A percentile compares a stretch with the other conserved stretches of the same genome.
Conservation (phyloP, 1,140 invertebrate species). For the Atta colombica region DNA sequence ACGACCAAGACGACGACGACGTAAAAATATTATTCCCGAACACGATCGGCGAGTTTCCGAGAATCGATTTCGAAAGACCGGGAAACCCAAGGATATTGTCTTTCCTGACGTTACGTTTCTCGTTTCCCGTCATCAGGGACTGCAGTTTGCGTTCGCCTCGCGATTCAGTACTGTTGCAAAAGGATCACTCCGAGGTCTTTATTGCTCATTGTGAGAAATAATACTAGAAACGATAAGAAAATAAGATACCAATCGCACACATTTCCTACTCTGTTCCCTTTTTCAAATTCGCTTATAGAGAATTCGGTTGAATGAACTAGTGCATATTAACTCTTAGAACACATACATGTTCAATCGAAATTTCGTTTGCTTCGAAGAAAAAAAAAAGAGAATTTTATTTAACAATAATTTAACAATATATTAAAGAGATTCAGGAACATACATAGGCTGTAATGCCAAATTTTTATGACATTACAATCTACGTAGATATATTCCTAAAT, state of each 20-base stretch:
- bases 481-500: too few species aligned
- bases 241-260: background rate
- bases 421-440: too few species aligned
- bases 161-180: constrained; percentile 42
- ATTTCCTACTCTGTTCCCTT: background rate
- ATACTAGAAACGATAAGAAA: background rate
- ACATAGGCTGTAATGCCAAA: too few species aligned
- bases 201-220: constrained; percentile 23
- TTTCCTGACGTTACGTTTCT: background rate
- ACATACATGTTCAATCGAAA: too few species aligned
- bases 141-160: constrained; percentile 15
- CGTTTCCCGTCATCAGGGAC: background rate
- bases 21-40: constrained; percentile 48
- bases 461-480: too few species aligned
- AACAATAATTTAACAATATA: too few species aligned
- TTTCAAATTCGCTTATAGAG: background rate
- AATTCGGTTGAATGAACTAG: too few species aligned
- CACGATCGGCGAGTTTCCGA: constrained; percentile 56
- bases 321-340: too few species aligned
- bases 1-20: constrained; percentile 4
- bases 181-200: constrained; percentile 8
- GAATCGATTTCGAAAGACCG: constrained; percentile 25
- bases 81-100: background rate
- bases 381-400: too few species aligned
- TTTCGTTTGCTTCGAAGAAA: too few species aligned